Base-by-base conservation (phyloP, 2,797 vertebrate genomes). In the Labroides dimidiatus region DNA sequence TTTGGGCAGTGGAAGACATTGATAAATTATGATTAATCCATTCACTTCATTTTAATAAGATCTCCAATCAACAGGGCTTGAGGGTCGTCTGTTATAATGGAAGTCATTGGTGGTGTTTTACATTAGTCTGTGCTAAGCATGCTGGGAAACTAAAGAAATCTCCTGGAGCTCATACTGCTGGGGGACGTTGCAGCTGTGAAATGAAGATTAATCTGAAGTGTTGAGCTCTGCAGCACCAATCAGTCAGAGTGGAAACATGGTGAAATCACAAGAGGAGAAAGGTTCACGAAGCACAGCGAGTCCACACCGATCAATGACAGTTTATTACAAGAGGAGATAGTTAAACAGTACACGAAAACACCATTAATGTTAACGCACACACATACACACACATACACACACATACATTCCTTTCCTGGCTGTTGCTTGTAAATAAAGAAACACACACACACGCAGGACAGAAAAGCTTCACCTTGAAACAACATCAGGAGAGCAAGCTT, bases 281-380 rank as follows among this genome's bases (percentile, higher is more conserved):
- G 79, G 76, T 65, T 80, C 83, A 89, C 84, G 89, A 91, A 91
- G 61, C 59, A 62, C 72, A 72, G 45, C 54, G 53, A 70, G 69
- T 90, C 86, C 75, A 84, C 81, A 87, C 80, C 85, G 85, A 91
- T 91, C 90, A 91, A 84, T 90, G 86, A 80, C 82, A 87, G 68
- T 83, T 90, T 88, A 93, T 93, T 92, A 92, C 89, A 87, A 65
- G 70, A 53, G 75, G 71, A 81, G 77, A 63, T 27, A 3, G 24
- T 27, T 27, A 27, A 27, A 27, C 24, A 27, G n/a, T n/a, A n/a
- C n/a, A n/a, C n/a, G n/a, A n/a, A n/a, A n/a, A 27, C 50, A 72
- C 60, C 62, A 84, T 85, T 86, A 89, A 87, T 82, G 59, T 78
- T 78, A 59, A 69, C 79, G 56, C 54, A 45, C 66, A 59, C 66